These are phyloP conservation scores for Germaria angustata DNA, from an alignment of 2,888 invertebrate genomes.

Conservation along the genomic window DNA sequence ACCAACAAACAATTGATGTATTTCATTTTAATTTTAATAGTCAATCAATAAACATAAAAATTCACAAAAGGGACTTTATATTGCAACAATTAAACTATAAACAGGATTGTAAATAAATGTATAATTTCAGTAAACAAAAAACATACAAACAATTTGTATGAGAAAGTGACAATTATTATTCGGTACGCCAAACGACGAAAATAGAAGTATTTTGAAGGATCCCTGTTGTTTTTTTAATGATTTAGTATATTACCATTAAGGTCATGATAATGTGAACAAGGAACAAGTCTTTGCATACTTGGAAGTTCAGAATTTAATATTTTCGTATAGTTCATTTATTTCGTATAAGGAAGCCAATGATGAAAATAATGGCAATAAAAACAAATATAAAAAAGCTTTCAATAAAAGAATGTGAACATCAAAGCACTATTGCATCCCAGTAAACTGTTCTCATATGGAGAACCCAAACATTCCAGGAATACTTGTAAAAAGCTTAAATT, in stretches of 20 bases:
- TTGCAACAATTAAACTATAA: not conserved
- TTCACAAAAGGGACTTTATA: not conserved
- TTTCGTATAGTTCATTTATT: too few relatives aligned
- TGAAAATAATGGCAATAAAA: too few relatives aligned
- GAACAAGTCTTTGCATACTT: not conserved
- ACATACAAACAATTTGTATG: not conserved
- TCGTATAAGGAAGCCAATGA: too few relatives aligned
- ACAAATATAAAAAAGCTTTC: too few relatives aligned
- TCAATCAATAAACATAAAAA: constrained; percentile 31
- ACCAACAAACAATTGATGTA: constrained; percentile 38
- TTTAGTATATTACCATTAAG: not conserved
- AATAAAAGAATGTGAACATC: too few relatives aligned
- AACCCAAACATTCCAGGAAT: too few relatives aligned
- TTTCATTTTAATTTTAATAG: constrained; percentile 52
- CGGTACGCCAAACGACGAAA: not conserved
- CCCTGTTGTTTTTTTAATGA: constrained; percentile 7
- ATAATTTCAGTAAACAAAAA: not conserved
- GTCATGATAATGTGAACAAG: not conserved
- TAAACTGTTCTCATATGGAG: too few relatives aligned
- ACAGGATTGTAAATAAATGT: not conserved
- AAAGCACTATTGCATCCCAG: too few relatives aligned
- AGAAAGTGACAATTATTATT: not conserved
- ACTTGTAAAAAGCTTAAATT: too few relatives aligned
- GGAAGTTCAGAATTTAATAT: too few relatives aligned
- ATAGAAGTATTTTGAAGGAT: not conserved